Evolutionary conservation across 2,113 vertebrate genomes (phyloP).

Genomic region (Plotosus lineatus): DNA sequence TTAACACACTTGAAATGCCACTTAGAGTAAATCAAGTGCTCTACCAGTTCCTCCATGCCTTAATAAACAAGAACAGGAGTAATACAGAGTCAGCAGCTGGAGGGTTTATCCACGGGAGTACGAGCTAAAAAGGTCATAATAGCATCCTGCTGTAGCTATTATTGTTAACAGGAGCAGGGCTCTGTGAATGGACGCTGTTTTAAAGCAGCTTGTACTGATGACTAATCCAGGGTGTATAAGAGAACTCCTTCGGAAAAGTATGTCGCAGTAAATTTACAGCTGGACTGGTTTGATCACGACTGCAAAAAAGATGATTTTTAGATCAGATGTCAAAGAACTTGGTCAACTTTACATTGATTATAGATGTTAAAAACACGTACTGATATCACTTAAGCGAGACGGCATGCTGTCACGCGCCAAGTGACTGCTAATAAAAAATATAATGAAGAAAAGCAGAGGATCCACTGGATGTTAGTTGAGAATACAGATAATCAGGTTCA

Average conservation of each 20-base stretch:
- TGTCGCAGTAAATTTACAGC: not conserved
- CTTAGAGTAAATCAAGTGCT: constrained; percentile 29
- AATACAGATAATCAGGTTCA: not conserved
- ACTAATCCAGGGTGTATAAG: not conserved
- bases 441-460: not conserved
- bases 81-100: not conserved
- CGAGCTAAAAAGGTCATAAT: not conserved
- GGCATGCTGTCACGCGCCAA: constrained; percentile 1
- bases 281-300: not conserved
- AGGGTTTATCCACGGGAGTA: not conserved
- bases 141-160: not conserved
- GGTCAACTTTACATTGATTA: not conserved
- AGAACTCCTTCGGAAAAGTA: not conserved
- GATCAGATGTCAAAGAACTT: constrained; percentile 3
- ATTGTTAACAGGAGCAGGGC: not conserved
- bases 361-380: not conserved
- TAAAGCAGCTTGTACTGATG: not conserved
- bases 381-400: not conserved
- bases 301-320: not conserved
- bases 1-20: constrained; percentile 35
- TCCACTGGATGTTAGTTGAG: constrained; percentile 6
- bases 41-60: not conserved
- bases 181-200: not conserved
- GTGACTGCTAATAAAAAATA: constrained; percentile 14
- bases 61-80: constrained; percentile 13